These are phyloP conservation scores for Polymixis lichenea DNA, from an alignment of 2,888 invertebrate species.

Conservation along the genomic window DNA sequence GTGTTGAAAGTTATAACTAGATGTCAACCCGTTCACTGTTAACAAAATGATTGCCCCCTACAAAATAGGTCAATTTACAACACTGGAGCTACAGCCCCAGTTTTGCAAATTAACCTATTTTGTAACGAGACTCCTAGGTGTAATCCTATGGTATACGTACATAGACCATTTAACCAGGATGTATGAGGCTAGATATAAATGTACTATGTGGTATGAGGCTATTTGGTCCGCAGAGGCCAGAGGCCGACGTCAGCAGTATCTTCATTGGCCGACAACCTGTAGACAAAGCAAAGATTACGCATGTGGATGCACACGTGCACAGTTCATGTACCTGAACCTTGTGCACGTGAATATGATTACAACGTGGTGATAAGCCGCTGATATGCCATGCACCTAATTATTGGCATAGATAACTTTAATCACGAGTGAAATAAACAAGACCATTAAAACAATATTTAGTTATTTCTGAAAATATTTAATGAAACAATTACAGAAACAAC, in stretches of 20 bases:
- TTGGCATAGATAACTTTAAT: conserved; percentile 33
- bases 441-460: conserved; percentile 49
- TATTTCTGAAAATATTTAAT: conserved; percentile 81
- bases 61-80: too few species aligned
- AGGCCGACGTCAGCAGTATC: not conserved
- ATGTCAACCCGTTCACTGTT: not conserved
- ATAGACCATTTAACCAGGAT: not conserved
- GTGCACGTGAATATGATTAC: conserved; percentile 41
- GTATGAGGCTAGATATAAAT: not conserved
- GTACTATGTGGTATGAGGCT: not conserved
- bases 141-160: not conserved
- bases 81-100: too few species aligned
- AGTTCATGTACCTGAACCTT: conserved; percentile 28
- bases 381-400: conserved; percentile 37
- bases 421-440: conserved; percentile 23
- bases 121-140: not conserved
- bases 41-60: not conserved
- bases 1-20: not conserved
- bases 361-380: conserved; percentile 34
- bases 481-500: conserved; percentile 86
- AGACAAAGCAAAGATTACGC: conserved; percentile 42
- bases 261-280: conserved; percentile 17
- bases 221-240: not conserved
- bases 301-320: conserved; percentile 29
- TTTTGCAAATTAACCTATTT: not conserved